Percentiles rank a stretch among this genome's conserved stretches.
Conservation (phyloP, 2,113 vertebrate genomes). For the Nyctibius bracteatus region DNA sequence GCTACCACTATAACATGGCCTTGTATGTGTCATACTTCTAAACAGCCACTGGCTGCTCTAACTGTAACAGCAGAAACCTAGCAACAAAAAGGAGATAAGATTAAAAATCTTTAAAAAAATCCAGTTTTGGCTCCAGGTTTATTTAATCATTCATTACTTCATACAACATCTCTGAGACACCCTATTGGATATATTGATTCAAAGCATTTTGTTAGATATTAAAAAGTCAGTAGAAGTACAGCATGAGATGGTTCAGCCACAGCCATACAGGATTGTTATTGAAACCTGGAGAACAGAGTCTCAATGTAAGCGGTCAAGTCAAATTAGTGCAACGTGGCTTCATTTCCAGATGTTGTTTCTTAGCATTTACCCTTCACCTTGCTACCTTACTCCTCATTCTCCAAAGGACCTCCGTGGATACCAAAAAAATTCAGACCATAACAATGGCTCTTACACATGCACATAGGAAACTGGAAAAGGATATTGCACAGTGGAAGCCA, state of each 20-base stretch:
- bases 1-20: background rate
- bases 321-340: background rate
- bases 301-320: background rate
- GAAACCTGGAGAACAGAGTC: background rate
- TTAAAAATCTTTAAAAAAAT: background rate
- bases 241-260: background rate
- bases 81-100: background rate
- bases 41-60: background rate
- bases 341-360: background rate
- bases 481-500: background rate
- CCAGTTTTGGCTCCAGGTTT: background rate
- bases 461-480: background rate
- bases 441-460: background rate
- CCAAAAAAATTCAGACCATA: background rate
- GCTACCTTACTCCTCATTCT: background rate
- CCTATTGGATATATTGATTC: background rate
- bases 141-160: slow-evolving; percentile 24
- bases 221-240: slow-evolving; percentile 12
- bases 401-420: background rate
- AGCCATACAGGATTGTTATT: background rate
- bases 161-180: background rate
- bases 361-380: background rate
- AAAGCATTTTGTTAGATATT: background rate
- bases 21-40: background rate
- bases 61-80: background rate